Evolutionary conservation across 37 sponge, comb jelly and placozoan species (phyloP), one percentile per base, ranked within the genome.

Genomic region (Eunapius fragilis): DNA sequence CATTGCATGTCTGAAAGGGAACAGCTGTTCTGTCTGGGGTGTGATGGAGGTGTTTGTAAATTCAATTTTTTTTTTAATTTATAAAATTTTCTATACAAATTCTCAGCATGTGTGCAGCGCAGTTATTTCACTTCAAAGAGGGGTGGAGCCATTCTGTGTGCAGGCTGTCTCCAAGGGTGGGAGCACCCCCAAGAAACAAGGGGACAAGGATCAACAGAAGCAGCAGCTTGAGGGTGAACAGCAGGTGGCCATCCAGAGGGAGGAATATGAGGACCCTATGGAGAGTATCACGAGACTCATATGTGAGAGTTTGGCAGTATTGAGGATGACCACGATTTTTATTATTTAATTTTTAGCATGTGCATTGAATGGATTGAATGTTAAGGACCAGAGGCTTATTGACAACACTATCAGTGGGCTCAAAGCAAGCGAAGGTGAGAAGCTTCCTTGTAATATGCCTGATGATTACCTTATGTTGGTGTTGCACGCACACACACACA

Each of bases 381-480:
- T 69, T 31, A 80, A 80, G 32, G 26, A 68, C 30, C 80, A 80
- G 36, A 22, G 22, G 7, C 7, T 31, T 10, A 77, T 84, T 25
- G 85, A 84, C 32, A 6, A 25, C 22, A 58, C 76, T 6, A 36
- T 84, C 27, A 68, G 41, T 22, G 85, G 32, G 11, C 22, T 84
- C 24, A 67, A 10, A 31, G 19, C 19, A 3, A 25, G 28, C 17
- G 48, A 47, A 78, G 48, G 78, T 78, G 38, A 72, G 58, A 58
- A 11, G 19, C 58, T 58, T 58, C 47, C n/a, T n/a, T 45, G 47
- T 45, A 9, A 9, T 9, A 45, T 45, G 47, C 9, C 9, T 9
- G 7, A 45, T 4, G 14, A 17, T 58, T 17, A 17, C 58, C 22
- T 17, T 4, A 12, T 41, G 41, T 41, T 41, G 6, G 1, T 19